A percentile compares a stretch with the other conserved stretches of the same genome.
These are phyloP conservation scores for Castor canadensis DNA, from an alignment of 2,113 vertebrate species.

Conservation along the genomic window DNA sequence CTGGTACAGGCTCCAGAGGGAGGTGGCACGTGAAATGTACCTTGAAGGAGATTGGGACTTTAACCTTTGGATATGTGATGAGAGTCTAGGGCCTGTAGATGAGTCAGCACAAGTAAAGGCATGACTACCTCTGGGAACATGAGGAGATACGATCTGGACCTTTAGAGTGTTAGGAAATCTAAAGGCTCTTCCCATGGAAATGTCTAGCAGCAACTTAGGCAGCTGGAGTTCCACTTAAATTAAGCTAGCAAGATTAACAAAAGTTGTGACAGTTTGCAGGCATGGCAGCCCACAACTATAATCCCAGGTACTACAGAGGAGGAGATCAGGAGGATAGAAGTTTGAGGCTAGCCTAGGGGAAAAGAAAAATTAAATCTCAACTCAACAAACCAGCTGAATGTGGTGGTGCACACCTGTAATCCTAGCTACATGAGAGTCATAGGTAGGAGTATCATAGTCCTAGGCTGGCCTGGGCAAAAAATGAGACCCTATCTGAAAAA, in stretches of 20 bases:
- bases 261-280: too few relatives aligned
- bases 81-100: not conserved
- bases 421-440: not conserved
- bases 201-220: not conserved
- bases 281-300: too few relatives aligned
- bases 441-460: not conserved
- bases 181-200: not conserved
- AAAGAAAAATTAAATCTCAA: too few relatives aligned
- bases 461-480: not conserved
- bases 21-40: not conserved
- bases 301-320: too few relatives aligned
- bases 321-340: too few relatives aligned
- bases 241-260: not conserved
- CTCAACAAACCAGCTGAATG: too few relatives aligned
- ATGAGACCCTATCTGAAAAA: not conserved
- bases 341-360: too few relatives aligned
- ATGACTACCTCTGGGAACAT: too few relatives aligned
- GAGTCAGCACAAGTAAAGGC: not conserved
- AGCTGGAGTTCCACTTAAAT: conserved; percentile 17
- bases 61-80: not conserved
- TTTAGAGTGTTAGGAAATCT: not conserved
- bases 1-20: not conserved
- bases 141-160: not conserved
- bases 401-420: too few relatives aligned
- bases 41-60: not conserved